Evolutionary conservation across 2,888 invertebrate genomes (phyloP), one percentile per base, ranked within the genome.

Genomic region (Aphidius colemani): DNA sequence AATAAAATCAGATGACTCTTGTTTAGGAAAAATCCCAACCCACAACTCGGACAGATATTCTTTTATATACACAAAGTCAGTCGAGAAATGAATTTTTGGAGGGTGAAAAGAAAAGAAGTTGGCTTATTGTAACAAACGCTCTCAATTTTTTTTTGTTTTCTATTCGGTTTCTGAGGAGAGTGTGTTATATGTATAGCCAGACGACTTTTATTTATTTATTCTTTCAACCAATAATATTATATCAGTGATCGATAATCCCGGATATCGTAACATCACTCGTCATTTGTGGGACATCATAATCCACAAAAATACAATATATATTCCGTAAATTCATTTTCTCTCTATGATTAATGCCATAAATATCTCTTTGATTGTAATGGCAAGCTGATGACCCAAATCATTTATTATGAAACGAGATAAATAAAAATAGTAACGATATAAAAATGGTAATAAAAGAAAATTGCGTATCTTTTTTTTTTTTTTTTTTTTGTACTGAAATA

Each of bases 1-100:
- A 82, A 82, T 82, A 82, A 82, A 82, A 81, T 78, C 76, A 72
- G 72, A 70, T 70, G 74, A 72, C 71, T 72, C 71, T 30, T 30
- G 30, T 5, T 30, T 30, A 5, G 30, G 30, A 30, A 71, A 73
- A 74, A 39, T 7, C 18, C 62, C 63, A 18, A 62, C 62, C 63
- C 50, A 9, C 40, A 10, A 30, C 5, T 30, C 30, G 30, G 30
- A 30, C 30, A 30, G 30, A 41, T 30, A 39, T 61, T 44, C 13
- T 7, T 43, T 7, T 43, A n/a, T n/a, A 40, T n/a, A 46, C 40
- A 10, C 13, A 63, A 39, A 66, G 65, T 66, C 59, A 59, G 63
- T 64, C 49, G 57, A 45, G 56, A 55, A 64, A 61, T 57, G 50
- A 43, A 61, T 43, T 40, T 11, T 44, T 18, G 44, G 56, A 13